Conservation (phyloP, 1,140 invertebrate species). For the Helicorthomorpha holstii region DNA sequence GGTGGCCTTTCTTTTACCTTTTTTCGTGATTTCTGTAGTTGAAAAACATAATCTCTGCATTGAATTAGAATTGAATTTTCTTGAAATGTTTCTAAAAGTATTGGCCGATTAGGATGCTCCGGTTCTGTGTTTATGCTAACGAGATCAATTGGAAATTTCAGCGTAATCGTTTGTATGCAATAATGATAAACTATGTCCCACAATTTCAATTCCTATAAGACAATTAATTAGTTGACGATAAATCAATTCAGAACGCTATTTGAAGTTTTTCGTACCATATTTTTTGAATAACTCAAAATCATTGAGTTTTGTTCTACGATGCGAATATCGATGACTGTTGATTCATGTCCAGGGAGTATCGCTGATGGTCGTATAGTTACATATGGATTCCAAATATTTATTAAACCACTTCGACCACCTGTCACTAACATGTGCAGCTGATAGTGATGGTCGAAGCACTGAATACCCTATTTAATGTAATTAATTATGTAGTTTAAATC, state of each 20-base stretch:
- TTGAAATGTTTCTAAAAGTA: background rate
- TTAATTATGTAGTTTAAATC: no score
- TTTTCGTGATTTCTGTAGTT: no score
- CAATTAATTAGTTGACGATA: background rate
- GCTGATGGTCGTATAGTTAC: background rate
- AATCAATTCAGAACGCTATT: background rate
- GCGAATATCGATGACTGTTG: background rate
- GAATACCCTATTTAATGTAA: background rate
- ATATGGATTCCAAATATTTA: background rate
- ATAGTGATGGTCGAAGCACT: background rate
- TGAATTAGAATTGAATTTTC: background rate
- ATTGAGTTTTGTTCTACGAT: background rate
- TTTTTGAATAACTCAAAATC: background rate
- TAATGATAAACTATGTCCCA: background rate
- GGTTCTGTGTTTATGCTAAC: background rate
- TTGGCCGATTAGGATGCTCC: background rate
- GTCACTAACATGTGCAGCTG: background rate
- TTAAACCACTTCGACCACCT: background rate
- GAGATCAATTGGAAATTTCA: background rate
- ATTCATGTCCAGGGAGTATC: background rate
- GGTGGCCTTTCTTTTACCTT: no score
- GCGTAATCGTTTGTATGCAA: background rate
- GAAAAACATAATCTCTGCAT: background rate
- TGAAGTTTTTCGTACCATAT: background rate
- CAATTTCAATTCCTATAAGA: background rate